Base-by-base conservation (phyloP, 2,888 invertebrate genomes). In the Melanargia galathea region DNA sequence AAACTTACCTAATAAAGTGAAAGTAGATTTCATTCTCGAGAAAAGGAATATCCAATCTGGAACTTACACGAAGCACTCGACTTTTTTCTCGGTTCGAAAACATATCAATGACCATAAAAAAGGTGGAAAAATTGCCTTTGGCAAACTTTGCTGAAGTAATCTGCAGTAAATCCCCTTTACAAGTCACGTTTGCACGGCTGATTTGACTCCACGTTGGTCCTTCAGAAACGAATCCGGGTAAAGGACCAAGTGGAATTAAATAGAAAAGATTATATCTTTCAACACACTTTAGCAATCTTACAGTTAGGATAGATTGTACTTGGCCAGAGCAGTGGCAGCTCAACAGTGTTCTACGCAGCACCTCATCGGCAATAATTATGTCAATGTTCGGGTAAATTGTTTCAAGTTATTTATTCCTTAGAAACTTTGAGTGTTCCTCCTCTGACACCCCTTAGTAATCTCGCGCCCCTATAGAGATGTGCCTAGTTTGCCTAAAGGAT, bases 181-280 rank as follows among this genome's bases (percentile, higher is more conserved):
- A 65, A 66, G 75, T 73, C 73, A 73, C 70, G 71, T 77, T 75
- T 72, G 67, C 68, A 74, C 73, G 72, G 72, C 64, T 70, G 71
- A 76, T 78, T 78, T 75, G 74, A 75, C 49, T 60, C 40, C 35
- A 60, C 59, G 22, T 40, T 51, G 38, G 40, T 40, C 55, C 54
- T 54, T 52, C 20, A 20, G 33, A 60, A 61, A 49, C 24, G 61
- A 58, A 66, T 64, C 66, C 64, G 57, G 64, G 52, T 54, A 51
- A 63, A 66, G 60, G 64, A 60, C 52, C 52, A 52, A 71, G 67
- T 71, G 58, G 70, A 73, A 75, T 76, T 75, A 78, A 82, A 76
- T 71, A 68, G 70, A 58, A 71, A 51, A 83, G 84, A 86, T 86
- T 81, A 83, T 77, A 84, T 86, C 84, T 83, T 81, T 81, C 78